A percentile compares a stretch with the other conserved stretches of the same genome.
Evolutionary conservation across 2,888 invertebrate genomes (phyloP).

Genomic region (Hypomecis atomaria): DNA sequence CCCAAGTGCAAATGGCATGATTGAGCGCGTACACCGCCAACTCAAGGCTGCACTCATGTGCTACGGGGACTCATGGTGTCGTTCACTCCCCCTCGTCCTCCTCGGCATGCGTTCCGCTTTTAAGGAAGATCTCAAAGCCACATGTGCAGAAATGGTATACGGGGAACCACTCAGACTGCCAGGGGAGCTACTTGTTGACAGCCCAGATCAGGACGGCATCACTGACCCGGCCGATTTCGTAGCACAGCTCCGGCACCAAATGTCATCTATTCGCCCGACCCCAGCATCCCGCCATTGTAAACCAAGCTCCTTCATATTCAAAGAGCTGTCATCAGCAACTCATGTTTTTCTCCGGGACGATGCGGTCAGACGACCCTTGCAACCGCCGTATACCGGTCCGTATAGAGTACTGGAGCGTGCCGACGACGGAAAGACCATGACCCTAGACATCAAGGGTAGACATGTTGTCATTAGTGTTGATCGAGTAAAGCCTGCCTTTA

Average conservation of each 20-base stretch:
- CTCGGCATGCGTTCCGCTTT: slow-evolving; percentile 1
- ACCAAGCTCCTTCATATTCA: background rate
- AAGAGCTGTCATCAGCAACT: background rate
- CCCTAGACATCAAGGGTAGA: background rate
- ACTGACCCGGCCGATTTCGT: background rate
- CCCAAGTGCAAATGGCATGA: background rate
- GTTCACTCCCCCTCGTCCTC: background rate
- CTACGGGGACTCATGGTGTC: background rate
- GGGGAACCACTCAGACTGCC: slow-evolving; percentile 2
- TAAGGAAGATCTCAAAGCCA: background rate
- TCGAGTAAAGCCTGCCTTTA: slow-evolving; percentile 2
- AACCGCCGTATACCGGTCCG: background rate
- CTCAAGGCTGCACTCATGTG: slow-evolving; percentile 2
- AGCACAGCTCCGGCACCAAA: background rate
- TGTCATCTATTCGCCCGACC: too few species aligned
- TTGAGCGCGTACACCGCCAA: slow-evolving; percentile 1
- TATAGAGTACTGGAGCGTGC: background rate
- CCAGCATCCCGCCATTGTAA: background rate
- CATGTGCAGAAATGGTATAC: background rate
- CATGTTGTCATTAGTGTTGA: background rate
- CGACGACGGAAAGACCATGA: background rate
- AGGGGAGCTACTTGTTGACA: background rate
- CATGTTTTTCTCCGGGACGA: background rate
- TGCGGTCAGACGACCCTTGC: background rate
- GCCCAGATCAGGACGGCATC: background rate